Base-by-base conservation (phyloP, 2,797 vertebrate species). In the Pangasius mekongensis region DNA sequence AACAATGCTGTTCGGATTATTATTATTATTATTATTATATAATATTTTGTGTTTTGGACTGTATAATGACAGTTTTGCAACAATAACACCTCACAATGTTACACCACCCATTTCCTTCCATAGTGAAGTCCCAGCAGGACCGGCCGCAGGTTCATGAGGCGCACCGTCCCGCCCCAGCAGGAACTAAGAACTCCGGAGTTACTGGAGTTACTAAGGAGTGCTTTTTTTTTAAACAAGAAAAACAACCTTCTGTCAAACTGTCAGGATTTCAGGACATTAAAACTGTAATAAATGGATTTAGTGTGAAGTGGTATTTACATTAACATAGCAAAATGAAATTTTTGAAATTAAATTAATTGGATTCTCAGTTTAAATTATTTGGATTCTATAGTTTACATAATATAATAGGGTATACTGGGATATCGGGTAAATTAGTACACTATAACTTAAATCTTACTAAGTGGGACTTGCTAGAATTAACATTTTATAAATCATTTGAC, bases 21-120 rank as follows among this genome's bases (percentile, higher is more conserved):
- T 47, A 47, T 47, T 47, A 43, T 39, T 39, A 39, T 43, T 43
- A 47, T 47, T 47, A 47, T 47, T 47, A 47, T 47, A 22, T 7
- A 39, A 71, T 71, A 69, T 18, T 10, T 30, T 30, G 64, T 66
- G n/a, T 66, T 62, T 39, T 39, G 16, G 4, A 18, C 16, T 56
- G 14, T 27, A 24, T 24, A 62, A 9, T 67, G 30, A 67, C 11
- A 67, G n/a, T 5, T 43, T 78, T n/a, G 1, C 71, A 24, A 73
- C 39, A 33, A 54, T 2, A 54, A 30, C n/a, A 78, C 47, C 74
- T 54, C 47, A 54, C 49, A 33, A 30, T 52, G 3, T 6, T 7
- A 24, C 71, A 24, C 74, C 74, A 78, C 74, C 74, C 74, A 78
- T 78, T 78, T 78, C 74, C 74, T 78, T 78, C 47, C 74, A 54